A percentile compares a stretch with the other conserved stretches of the same genome.
phyloP scores from a whole-genome alignment of 2,113 vertebrate genomes.

The Suncus etruscus region DNA sequence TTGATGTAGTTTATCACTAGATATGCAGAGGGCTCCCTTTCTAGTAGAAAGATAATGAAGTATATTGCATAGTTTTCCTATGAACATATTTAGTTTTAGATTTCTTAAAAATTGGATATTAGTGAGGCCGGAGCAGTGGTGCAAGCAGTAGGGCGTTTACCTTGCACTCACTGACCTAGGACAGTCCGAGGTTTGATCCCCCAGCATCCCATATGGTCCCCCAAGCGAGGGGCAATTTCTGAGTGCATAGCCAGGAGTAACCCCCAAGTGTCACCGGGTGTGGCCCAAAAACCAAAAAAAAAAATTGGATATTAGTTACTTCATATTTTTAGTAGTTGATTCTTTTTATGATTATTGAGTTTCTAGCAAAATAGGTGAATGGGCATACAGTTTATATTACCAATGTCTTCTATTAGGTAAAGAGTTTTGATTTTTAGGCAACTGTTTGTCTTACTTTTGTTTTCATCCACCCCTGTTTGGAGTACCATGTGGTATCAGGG shows the following conservation, averaged over 20 bases:
- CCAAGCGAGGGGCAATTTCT: too few relatives aligned
- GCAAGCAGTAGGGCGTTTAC: too few relatives aligned
- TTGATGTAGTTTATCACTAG: not conserved
- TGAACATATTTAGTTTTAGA: not conserved
- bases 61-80: slow-evolving; percentile 24
- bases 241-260: too few relatives aligned
- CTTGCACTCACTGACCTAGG: too few relatives aligned
- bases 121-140: too few relatives aligned
- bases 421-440: not conserved
- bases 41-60: slow-evolving; percentile 1
- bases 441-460: not conserved
- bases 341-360: not conserved
- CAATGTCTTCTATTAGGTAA: slow-evolving; percentile 10
- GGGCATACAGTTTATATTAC: slow-evolving; percentile 29
- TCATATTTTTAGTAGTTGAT: slow-evolving; percentile 42
- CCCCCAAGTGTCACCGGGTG: too few relatives aligned
- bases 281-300: too few relatives aligned
- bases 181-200: too few relatives aligned
- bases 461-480: too few relatives aligned
- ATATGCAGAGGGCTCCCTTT: not conserved
- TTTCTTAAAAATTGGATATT: not conserved
- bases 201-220: too few relatives aligned
- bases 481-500: too few relatives aligned
- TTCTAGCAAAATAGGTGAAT: slow-evolving; percentile 11
- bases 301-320: not conserved